phyloP scores from a whole-genome alignment of 2,797 vertebrate species.

The Acestrorhynchus altus region DNA sequence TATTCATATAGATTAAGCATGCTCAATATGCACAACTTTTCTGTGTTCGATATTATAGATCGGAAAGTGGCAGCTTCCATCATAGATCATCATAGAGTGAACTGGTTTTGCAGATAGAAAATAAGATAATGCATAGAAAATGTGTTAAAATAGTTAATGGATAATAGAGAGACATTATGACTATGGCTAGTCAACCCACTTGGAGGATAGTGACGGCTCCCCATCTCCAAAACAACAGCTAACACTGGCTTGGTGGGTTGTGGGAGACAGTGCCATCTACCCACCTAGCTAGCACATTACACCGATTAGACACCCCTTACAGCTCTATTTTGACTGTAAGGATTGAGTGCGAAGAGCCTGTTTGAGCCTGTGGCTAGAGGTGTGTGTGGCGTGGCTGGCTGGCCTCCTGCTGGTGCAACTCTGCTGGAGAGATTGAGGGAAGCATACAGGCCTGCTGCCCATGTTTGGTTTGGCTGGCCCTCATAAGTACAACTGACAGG shows the following conservation, averaged over 20 bases:
- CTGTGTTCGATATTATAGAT: background rate
- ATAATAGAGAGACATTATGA: background rate
- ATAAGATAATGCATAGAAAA: slow-evolving; percentile 1
- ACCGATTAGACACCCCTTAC: too few species aligned
- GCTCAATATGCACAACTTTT: background rate
- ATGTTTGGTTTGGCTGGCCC: slow-evolving; percentile 96
- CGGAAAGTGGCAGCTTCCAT: background rate
- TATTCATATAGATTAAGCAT: slow-evolving; percentile 6
- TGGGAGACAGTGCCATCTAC: too few species aligned
- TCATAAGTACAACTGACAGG: slow-evolving; percentile 91
- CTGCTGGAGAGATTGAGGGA: slow-evolving; percentile 26
- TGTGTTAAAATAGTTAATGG: background rate
- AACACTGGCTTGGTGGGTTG: too few species aligned
- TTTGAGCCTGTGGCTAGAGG: slow-evolving; percentile 39
- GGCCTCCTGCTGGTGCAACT: slow-evolving; percentile 60
- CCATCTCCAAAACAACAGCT: too few species aligned
- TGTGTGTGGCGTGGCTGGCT: slow-evolving; percentile 64
- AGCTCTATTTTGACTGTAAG: background rate
- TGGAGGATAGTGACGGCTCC: too few species aligned
- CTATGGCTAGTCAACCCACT: too few species aligned
- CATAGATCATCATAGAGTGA: background rate
- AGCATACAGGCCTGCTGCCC: slow-evolving; percentile 85
- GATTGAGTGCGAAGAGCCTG: slow-evolving; percentile 53
- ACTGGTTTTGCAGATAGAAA: background rate
- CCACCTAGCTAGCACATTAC: too few species aligned